A percentile compares a stretch with the other conserved stretches of the same genome.
Evolutionary conservation across 1,140 invertebrate species (phyloP).

Genomic region (Augochlora pura): DNA sequence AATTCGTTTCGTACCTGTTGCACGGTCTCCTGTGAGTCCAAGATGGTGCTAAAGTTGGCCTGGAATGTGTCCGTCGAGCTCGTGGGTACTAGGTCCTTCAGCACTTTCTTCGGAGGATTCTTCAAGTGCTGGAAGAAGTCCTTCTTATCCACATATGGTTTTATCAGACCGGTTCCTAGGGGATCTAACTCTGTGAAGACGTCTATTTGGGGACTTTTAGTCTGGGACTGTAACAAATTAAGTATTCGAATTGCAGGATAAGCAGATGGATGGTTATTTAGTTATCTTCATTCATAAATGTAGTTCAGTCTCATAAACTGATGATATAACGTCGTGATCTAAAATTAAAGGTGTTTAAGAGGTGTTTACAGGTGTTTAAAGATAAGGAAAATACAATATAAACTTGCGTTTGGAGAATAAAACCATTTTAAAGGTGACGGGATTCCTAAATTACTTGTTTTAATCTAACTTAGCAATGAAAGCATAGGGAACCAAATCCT

Average conservation of each 20-base stretch:
- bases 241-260: background rate
- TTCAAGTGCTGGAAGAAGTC: constrained; percentile 96
- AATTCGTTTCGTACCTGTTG: constrained; percentile 56
- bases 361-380: background rate
- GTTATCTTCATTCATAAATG: background rate
- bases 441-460: background rate
- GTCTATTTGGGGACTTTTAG: constrained; percentile 82
- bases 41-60: constrained; percentile 70
- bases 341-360: background rate
- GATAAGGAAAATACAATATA: background rate
- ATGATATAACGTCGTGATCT: background rate
- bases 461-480: background rate
- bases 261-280: background rate
- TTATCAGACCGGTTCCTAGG: constrained; percentile 92
- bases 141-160: constrained; percentile 96
- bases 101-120: constrained; percentile 93
- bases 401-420: background rate
- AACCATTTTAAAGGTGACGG: background rate
- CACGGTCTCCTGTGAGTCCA: constrained; percentile 67
- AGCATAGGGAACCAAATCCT: background rate
- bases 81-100: constrained; percentile 88
- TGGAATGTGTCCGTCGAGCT: constrained; percentile 73
- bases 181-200: constrained; percentile 96
- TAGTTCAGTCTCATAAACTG: background rate
- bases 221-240: constrained; percentile 39